Percentiles rank a stretch among this genome's conserved stretches.
Evolutionary conservation across 2,797 vertebrate species (phyloP).

Genomic region (Microtus agrestis): DNA sequence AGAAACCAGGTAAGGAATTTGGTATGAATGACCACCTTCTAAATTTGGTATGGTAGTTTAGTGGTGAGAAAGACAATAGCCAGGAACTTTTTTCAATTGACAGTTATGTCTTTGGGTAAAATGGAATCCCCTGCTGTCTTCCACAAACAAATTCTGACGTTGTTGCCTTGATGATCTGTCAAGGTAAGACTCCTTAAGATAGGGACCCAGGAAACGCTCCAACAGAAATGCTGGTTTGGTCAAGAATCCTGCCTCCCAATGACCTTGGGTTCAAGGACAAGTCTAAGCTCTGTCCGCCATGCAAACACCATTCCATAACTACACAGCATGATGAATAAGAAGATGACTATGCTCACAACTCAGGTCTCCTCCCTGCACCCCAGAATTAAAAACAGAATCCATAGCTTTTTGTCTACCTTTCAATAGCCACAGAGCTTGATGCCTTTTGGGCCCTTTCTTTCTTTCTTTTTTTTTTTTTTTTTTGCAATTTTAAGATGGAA

Average conservation of each 20-base stretch:
- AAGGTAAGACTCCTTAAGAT: neutral
- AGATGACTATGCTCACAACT: neutral
- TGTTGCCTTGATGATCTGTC: neutral
- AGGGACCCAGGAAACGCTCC: neutral
- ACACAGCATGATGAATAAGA: neutral
- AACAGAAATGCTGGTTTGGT: neutral
- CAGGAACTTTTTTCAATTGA: neutral
- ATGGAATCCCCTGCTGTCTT: neutral
- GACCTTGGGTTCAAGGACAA: neutral
- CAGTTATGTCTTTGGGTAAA: neutral
- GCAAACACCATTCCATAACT: neutral
- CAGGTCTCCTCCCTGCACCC: neutral
- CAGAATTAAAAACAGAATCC: neutral
- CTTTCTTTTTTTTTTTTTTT: neutral
- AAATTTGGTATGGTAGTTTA: neutral
- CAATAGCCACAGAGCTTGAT: neutral
- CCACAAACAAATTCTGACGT: accelerated
- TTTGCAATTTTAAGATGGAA: slow-evolving; percentile 37
- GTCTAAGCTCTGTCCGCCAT: neutral
- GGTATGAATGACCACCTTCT: neutral
- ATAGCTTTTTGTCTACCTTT: neutral
- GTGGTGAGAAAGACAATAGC: neutral
- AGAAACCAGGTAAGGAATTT: neutral
- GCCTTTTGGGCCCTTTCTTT: neutral
- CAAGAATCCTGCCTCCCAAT: neutral